Evolutionary conservation across 1,140 invertebrate genomes (phyloP).

Genomic region (Cydia splendana): DNA sequence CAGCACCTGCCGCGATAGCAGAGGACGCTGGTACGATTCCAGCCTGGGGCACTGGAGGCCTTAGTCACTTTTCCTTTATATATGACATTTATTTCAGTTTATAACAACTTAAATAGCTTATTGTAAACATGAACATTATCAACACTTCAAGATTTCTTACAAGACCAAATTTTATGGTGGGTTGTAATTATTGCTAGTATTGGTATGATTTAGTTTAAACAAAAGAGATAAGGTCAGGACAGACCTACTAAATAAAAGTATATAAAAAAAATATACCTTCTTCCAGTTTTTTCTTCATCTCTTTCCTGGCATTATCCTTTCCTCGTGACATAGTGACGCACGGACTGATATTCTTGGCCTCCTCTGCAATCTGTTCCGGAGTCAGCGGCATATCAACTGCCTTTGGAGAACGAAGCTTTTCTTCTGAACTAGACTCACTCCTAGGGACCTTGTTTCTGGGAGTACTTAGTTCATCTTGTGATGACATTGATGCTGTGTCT

Average conservation of each 20-base stretch:
- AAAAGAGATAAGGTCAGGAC: no score
- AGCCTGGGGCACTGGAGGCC: no score
- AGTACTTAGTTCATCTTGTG: slow-evolving; percentile 36
- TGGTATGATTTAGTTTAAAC: no score
- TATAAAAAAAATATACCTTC: slow-evolving; percentile 51
- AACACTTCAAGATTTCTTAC: no score
- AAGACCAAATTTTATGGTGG: no score
- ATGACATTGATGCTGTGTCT: slow-evolving; percentile 43
- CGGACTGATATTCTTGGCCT: slow-evolving; percentile 58
- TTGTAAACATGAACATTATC: no score
- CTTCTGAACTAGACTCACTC: slow-evolving; percentile 67
- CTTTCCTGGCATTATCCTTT: slow-evolving; percentile 66
- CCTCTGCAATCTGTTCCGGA: slow-evolving; percentile 53
- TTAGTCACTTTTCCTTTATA: no score
- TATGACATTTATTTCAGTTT: no score
- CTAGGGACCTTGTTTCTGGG: slow-evolving; percentile 54
- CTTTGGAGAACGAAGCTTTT: slow-evolving; percentile 58
- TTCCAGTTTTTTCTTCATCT: slow-evolving; percentile 64
- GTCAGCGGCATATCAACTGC: slow-evolving; percentile 44
- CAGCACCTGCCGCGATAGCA: no score
- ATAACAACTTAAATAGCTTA: no score
- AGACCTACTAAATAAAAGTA: neutral
- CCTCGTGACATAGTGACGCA: slow-evolving; percentile 63
- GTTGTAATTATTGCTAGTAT: no score
- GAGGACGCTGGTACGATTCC: no score